Conservation (phyloP, 2,888 invertebrate genomes). For the Kryphioiulus occultus region DNA sequence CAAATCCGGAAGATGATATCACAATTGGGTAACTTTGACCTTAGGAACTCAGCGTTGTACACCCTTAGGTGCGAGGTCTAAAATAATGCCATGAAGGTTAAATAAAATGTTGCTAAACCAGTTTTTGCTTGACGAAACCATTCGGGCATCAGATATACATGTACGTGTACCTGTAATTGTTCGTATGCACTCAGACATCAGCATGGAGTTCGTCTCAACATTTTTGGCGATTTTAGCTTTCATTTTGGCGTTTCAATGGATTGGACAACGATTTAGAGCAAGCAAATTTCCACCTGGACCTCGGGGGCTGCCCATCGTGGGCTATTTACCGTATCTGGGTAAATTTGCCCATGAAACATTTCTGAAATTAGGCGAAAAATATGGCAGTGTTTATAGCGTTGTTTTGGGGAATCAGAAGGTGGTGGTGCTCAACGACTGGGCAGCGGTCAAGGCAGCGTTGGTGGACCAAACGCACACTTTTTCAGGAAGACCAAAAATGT, state of each 20-base stretch:
- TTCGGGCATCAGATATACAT: no score
- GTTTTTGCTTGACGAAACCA: no score
- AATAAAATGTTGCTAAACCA: no score
- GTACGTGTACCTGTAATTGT: no score
- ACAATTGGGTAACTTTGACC: no score
- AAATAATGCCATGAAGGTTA: no score
- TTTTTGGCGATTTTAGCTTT: not conserved
- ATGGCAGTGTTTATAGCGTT: slow-evolving; percentile 11
- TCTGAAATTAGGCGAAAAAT: slow-evolving; percentile 20
- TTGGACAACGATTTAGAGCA: not conserved
- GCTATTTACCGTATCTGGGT: slow-evolving; percentile 11
- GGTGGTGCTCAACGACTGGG: slow-evolving; percentile 42
- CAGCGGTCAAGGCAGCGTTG: slow-evolving; percentile 39
- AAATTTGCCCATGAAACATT: not conserved
- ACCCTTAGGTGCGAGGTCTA: no score
- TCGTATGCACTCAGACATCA: no score
- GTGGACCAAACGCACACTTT: slow-evolving; percentile 25
- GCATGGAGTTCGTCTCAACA: not conserved
- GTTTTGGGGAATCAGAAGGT: not conserved
- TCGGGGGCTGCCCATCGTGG: slow-evolving; percentile 12
- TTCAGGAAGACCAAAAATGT: slow-evolving; percentile 13
- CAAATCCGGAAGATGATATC: no score
- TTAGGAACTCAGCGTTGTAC: no score
- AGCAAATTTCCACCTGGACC: slow-evolving; percentile 75
- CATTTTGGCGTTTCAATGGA: not conserved